A percentile compares a stretch with the other conserved stretches of the same genome.
Evolutionary conservation across 2,888 invertebrate genomes (phyloP).

Genomic region (Rhingia rostrata): DNA sequence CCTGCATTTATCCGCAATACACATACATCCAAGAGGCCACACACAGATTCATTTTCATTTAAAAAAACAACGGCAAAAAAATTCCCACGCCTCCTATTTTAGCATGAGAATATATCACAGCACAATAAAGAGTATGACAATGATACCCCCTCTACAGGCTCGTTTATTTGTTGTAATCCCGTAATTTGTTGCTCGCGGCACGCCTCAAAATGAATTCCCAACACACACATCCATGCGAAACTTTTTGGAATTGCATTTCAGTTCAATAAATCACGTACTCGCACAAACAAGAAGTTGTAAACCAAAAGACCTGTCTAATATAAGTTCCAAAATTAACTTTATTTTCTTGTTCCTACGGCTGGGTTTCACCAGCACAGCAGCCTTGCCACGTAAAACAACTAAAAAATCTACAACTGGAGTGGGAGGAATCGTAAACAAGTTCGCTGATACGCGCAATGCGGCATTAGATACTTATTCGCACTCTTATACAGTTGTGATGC

Average conservation of each 20-base stretch:
- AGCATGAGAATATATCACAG: neutral
- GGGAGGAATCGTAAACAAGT: slow-evolving; percentile 41
- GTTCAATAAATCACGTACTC: slow-evolving; percentile 72
- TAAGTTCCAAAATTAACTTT: slow-evolving; percentile 70
- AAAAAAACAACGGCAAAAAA: neutral
- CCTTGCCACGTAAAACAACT: slow-evolving; percentile 15
- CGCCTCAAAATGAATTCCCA: slow-evolving; percentile 16
- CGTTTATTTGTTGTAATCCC: slow-evolving; percentile 50
- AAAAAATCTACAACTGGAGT: neutral
- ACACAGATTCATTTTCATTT: slow-evolving; percentile 1
- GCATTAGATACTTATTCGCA: slow-evolving; percentile 38
- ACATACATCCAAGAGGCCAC: neutral
- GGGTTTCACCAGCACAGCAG: neutral
- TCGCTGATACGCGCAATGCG: slow-evolving; percentile 39
- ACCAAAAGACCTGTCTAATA: slow-evolving; percentile 56
- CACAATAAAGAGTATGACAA: slow-evolving; percentile 11
- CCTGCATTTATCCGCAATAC: neutral
- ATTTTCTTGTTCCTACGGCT: slow-evolving; percentile 25
- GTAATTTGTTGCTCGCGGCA: slow-evolving; percentile 61
- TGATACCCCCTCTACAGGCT: neutral
- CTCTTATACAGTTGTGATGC: neutral
- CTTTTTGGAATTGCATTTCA: slow-evolving; percentile 62
- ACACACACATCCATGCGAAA: slow-evolving; percentile 18
- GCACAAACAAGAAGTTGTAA: slow-evolving; percentile 59
- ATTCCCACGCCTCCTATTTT: neutral